A percentile compares a stretch with the other conserved stretches of the same genome.
These are phyloP conservation scores for Salarias fasciatus DNA, from an alignment of 2,797 vertebrate genomes.

Conservation along the genomic window DNA sequence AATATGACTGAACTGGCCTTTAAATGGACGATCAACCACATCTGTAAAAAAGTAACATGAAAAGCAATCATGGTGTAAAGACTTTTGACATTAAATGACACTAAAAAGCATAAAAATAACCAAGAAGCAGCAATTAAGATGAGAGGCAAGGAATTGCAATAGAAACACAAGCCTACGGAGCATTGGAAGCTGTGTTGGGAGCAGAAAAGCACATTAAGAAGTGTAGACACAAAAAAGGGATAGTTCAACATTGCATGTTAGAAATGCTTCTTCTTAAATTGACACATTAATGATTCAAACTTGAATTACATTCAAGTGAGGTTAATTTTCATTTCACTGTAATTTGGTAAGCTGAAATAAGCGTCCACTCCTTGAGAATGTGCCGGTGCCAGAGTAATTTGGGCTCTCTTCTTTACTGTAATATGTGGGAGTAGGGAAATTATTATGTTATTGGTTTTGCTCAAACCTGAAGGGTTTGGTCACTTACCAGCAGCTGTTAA, in stretches of 20 bases:
- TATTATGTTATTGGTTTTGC: neutral
- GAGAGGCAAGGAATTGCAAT: too few species aligned
- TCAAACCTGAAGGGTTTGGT: slow-evolving; percentile 27
- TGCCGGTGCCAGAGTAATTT: slow-evolving; percentile 8
- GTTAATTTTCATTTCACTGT: slow-evolving; percentile 5
- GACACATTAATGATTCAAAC: slow-evolving; percentile 26
- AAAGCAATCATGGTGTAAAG: too few species aligned
- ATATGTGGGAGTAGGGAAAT: slow-evolving; percentile 22
- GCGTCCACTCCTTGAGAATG: slow-evolving; percentile 1
- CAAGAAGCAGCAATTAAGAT: too few species aligned
- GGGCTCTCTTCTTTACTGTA: slow-evolving; percentile 1
- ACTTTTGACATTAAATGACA: too few species aligned
- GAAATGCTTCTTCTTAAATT: slow-evolving; percentile 1
- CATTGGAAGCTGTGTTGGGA: too few species aligned
- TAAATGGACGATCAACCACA: slow-evolving; percentile 21
- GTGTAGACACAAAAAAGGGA: too few species aligned
- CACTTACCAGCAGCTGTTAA: slow-evolving; percentile 28
- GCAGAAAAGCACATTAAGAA: too few species aligned
- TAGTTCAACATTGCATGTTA: too few species aligned
- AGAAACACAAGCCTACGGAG: too few species aligned
- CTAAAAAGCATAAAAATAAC: too few species aligned
- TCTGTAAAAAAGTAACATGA: slow-evolving; percentile 4
- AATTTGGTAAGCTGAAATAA: neutral
- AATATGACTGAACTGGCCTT: slow-evolving; percentile 12
- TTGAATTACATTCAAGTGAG: slow-evolving; percentile 13